A percentile compares a stretch with the other conserved stretches of the same genome.
phyloP scores from a whole-genome alignment of 2,113 vertebrate genomes.

The Centropus unirufus region DNA sequence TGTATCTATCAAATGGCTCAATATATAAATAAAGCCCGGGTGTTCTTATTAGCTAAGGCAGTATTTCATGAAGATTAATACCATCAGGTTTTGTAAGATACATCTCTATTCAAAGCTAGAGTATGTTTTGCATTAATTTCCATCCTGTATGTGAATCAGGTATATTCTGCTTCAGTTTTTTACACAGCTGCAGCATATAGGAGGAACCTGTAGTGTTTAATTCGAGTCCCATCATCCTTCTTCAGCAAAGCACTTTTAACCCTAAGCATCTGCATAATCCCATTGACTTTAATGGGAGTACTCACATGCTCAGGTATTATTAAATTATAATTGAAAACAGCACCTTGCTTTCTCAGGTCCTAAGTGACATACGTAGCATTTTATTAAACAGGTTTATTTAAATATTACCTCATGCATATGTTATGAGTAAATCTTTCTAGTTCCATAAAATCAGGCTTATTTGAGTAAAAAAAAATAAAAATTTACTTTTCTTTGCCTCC shows the following conservation, averaged over 20 bases:
- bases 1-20: constrained; percentile 70
- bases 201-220: neutral
- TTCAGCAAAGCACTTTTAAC: constrained; percentile 48
- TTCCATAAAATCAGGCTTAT: constrained; percentile 38
- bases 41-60: constrained; percentile 74
- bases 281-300: constrained; percentile 27
- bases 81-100: constrained; percentile 70
- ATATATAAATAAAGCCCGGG: constrained; percentile 66
- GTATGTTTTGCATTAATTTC: constrained; percentile 70
- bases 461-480: neutral
- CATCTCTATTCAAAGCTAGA: constrained; percentile 72
- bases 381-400: constrained; percentile 20
- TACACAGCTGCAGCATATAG: neutral
- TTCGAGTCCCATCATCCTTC: neutral
- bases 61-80: constrained; percentile 74
- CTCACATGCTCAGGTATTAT: neutral
- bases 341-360: neutral
- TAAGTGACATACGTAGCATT: neutral
- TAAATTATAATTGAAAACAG: constrained; percentile 48
- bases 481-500: neutral
- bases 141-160: constrained; percentile 45
- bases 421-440: constrained; percentile 27
- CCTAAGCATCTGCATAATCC: neutral
- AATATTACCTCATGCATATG: constrained; percentile 41
- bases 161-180: constrained; percentile 25